Percentiles rank a stretch among this genome's conserved stretches.
phyloP scores from a whole-genome alignment of 1,140 invertebrate species.

The Odontomachus brunneus region DNA sequence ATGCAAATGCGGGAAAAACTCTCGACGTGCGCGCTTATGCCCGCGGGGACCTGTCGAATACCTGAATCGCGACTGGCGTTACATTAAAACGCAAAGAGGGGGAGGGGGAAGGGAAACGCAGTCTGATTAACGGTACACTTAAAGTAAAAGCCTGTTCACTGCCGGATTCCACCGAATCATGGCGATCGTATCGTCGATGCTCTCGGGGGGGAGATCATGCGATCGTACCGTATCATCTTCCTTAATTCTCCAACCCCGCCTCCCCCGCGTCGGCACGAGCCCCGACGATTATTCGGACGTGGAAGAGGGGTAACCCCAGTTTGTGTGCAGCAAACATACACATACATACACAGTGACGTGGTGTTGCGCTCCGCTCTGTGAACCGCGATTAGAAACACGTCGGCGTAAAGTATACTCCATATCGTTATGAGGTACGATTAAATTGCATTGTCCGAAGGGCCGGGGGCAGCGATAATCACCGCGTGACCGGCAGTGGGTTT shows the following conservation, averaged over 20 bases:
- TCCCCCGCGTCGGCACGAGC: background rate
- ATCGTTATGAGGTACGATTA: conserved; percentile 55
- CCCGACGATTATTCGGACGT: conserved; percentile 31
- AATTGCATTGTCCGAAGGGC: conserved; percentile 58
- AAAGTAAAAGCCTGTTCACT: conserved; percentile 1
- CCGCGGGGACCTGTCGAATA: conserved; percentile 22
- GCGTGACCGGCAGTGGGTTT: conserved; percentile 24
- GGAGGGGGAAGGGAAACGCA: conserved; percentile 10
- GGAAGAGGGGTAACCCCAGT: background rate
- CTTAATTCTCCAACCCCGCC: background rate
- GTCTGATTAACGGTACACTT: conserved; percentile 62
- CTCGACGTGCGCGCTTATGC: no score
- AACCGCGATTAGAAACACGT: conserved; percentile 63
- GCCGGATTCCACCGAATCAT: conserved; percentile 65
- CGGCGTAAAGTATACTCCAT: conserved; percentile 32
- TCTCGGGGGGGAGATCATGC: conserved; percentile 2
- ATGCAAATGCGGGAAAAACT: conserved; percentile 11
- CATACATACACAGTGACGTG: no score
- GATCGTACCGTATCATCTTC: conserved; percentile 35
- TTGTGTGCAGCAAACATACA: background rate
- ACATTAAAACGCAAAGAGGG: background rate
- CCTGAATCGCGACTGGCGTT: conserved; percentile 18
- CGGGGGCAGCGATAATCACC: conserved; percentile 55
- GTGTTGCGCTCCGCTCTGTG: no score
- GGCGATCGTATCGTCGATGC: conserved; percentile 55